Percentiles rank a stretch among this genome's conserved stretches.
These are phyloP conservation scores for Leucophenga maculata DNA, from an alignment of 2,888 invertebrate genomes.

Conservation along the genomic window DNA sequence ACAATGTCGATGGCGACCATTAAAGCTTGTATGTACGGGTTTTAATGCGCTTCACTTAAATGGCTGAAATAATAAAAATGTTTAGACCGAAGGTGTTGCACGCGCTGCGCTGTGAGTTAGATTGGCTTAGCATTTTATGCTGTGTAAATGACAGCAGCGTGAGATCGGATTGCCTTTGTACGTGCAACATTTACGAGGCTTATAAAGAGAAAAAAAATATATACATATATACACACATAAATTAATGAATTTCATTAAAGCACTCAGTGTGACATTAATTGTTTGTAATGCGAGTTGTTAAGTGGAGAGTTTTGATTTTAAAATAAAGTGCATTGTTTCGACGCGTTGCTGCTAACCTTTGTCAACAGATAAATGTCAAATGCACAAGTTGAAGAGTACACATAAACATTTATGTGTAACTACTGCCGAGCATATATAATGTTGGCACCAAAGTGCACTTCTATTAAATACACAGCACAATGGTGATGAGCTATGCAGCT, in stretches of 20 bases:
- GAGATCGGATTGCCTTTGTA: too few species aligned
- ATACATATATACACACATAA: neutral
- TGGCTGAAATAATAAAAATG: too few species aligned
- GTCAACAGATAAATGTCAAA: conserved; percentile 48
- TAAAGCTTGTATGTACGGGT: too few species aligned
- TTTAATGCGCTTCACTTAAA: too few species aligned
- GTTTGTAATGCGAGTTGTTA: conserved; percentile 15
- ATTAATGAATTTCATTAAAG: neutral
- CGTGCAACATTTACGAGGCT: too few species aligned
- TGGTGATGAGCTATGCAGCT: too few species aligned
- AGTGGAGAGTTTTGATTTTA: neutral
- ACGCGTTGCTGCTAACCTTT: neutral
- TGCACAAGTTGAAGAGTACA: neutral
- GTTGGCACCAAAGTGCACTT: neutral
- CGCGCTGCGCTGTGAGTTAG: too few species aligned
- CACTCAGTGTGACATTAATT: conserved; percentile 11
- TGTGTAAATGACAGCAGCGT: too few species aligned
- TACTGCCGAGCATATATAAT: neutral
- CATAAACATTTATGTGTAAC: neutral
- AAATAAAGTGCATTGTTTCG: neutral
- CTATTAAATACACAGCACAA: neutral
- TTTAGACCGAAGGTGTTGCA: too few species aligned
- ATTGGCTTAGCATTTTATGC: too few species aligned
- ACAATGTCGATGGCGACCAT: too few species aligned
- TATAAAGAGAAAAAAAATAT: too few species aligned